Conservation (phyloP, 2,113 vertebrate species). For the Sphyrna mokarran region DNA sequence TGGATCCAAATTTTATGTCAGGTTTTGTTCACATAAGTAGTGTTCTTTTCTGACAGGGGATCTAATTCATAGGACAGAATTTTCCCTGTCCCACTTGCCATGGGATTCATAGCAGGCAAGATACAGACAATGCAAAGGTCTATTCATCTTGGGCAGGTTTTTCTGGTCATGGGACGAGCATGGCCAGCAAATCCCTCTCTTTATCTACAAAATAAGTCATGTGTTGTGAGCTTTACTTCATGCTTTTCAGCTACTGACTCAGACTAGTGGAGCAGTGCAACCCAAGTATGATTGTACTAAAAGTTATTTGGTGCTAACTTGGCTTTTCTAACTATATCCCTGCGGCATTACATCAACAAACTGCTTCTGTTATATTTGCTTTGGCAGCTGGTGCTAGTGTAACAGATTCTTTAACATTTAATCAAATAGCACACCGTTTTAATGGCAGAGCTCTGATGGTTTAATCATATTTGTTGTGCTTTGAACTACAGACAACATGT, state of each 20-base stretch:
- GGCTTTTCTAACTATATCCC: neutral
- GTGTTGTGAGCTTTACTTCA: neutral
- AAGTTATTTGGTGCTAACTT: neutral
- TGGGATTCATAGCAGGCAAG: too few relatives aligned
- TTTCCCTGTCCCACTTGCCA: too few relatives aligned
- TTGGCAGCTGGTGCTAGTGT: neutral
- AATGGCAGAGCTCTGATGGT: neutral
- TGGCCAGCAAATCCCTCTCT: too few relatives aligned
- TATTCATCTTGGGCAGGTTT: too few relatives aligned
- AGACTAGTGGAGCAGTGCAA: neutral
- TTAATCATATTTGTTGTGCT: constrained; percentile 26
- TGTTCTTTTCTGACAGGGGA: neutral
- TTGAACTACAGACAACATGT: constrained; percentile 6
- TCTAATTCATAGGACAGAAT: neutral
- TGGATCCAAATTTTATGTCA: neutral
- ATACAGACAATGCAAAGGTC: too few relatives aligned
- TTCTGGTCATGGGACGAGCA: too few relatives aligned
- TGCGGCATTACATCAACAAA: neutral
- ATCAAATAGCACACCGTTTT: neutral
- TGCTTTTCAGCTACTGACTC: neutral
- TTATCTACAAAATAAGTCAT: neutral
- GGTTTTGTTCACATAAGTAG: neutral
- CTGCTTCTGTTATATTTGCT: neutral
- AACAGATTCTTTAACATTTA: neutral
- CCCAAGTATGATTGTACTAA: neutral